phyloP scores from a whole-genome alignment of 2,113 vertebrate species.

The Lethenteron camtschaticum region DNA sequence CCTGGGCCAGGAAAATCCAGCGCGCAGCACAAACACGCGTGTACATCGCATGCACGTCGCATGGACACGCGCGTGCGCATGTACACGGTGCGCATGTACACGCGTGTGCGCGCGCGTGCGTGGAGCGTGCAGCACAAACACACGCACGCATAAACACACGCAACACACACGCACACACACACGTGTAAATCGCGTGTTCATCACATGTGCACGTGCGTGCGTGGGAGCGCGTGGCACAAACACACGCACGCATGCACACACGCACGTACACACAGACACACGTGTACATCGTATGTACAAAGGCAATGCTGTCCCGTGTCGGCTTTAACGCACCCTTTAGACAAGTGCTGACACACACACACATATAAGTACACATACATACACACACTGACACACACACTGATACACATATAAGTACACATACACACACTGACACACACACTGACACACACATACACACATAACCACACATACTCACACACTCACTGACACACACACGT shows the following conservation, averaged over 20 bases:
- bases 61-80: too few species aligned
- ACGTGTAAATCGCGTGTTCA: not conserved
- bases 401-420: too few species aligned
- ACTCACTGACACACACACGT: too few species aligned
- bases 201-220: not conserved
- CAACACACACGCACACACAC: slow-evolving; percentile 2
- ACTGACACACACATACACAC: slow-evolving; percentile 1
- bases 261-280: not conserved
- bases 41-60: too few species aligned
- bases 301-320: too few species aligned
- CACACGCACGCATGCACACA: not conserved
- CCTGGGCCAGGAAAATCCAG: too few species aligned
- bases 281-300: not conserved
- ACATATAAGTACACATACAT: not conserved
- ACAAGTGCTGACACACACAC: not conserved
- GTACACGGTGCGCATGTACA: too few species aligned
- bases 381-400: slow-evolving; percentile 1
- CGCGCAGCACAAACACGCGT: too few species aligned
- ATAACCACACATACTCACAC: not conserved
- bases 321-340: too few species aligned
- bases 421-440: too few species aligned
- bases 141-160: not conserved
- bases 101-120: too few species aligned
- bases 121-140: too few species aligned
- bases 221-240: not conserved